Base-by-base conservation (phyloP, 2,888 invertebrate species). In the Tinea trinotella region DNA sequence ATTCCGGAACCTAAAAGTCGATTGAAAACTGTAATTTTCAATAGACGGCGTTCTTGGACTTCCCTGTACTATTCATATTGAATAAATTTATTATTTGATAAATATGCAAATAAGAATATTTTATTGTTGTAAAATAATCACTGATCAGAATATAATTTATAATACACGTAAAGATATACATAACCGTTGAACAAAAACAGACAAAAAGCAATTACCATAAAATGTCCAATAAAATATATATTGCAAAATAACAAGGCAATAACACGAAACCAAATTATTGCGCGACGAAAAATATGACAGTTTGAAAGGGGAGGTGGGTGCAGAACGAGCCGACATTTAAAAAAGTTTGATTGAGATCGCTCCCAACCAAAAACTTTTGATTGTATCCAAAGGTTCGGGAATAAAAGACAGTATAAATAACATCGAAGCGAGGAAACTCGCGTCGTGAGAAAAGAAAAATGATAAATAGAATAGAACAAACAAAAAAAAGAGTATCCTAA, bases 331-430 rank as follows among this genome's bases (percentile, higher is more conserved):
- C 19, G 61, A 61, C 74, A 73, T 78, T 81, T 77, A 74, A 75
- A 76, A 80, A 84, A 83, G 81, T 83, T 84, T 81, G 83, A 82
- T 84, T 82, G 79, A 72, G 76, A 73, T 59, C 61, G 61, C 62
- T 63, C 62, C 62, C 59, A 61, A 58, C 48, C 53, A 57, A 59
- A 71, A 76, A 74, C 71, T 83, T 81, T 77, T 78, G 81, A 82
- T 84, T 82, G 78, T 77, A 73, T 76, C 70, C 70, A 70, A 79
- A 81, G 74, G 74, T 69, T 73, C 62, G 65, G 61, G 65, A 63
- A 68, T 68, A 66, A 70, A 69, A 72, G 44, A 75, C 65, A 61
- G 61, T 62, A 72, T 74, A 75, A 73, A 75, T 74, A 72, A 72
- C 63, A 60, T 60, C 58, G 58, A 59, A 61, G 58, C 58, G 60